These are phyloP conservation scores for Adrianichthys oophorus DNA, from an alignment of 2,797 vertebrate species.

Conservation along the genomic window DNA sequence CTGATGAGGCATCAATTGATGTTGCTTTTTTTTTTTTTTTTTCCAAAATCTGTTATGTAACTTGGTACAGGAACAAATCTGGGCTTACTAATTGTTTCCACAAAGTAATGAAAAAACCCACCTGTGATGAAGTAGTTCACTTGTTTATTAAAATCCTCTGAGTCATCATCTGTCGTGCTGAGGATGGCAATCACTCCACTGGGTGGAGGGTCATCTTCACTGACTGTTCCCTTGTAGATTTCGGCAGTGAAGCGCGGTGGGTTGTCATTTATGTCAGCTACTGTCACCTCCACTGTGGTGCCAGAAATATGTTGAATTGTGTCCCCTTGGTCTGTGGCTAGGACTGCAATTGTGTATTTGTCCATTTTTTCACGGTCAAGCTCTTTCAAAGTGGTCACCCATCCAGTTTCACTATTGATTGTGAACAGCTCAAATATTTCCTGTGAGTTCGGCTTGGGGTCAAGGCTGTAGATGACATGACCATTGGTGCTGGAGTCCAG, in stretches of 20 bases:
- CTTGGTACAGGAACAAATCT: conserved; percentile 30
- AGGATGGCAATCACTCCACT: conserved; percentile 94
- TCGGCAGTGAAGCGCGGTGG: conserved; percentile 94
- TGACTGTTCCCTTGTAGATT: conserved; percentile 98
- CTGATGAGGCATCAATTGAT: conserved; percentile 10
- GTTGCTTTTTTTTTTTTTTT: conserved; percentile 35
- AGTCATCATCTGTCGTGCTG: conserved; percentile 92
- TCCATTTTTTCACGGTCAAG: conserved; percentile 87
- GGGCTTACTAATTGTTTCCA: conserved; percentile 26
- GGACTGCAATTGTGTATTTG: conserved; percentile 81
- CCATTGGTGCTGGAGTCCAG: conserved; percentile 91
- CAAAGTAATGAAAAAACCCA: conserved; percentile 56
- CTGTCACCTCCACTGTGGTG: conserved; percentile 85
- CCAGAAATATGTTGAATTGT: conserved; percentile 83
- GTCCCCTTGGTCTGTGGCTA: conserved; percentile 90
- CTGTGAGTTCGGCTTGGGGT: conserved; percentile 78
- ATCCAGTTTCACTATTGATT: conserved; percentile 90
- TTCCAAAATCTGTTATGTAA: conserved; percentile 45
- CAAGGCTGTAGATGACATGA: conserved; percentile 88
- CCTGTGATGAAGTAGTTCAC: conserved; percentile 95
- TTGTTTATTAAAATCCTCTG: conserved; percentile 90
- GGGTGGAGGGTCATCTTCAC: conserved; percentile 92
- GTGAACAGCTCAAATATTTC: conserved; percentile 87
- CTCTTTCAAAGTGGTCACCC: conserved; percentile 92
- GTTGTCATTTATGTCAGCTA: conserved; percentile 95